phyloP scores from a whole-genome alignment of 2,888 invertebrate genomes.

The Aspidiotus destructor region DNA sequence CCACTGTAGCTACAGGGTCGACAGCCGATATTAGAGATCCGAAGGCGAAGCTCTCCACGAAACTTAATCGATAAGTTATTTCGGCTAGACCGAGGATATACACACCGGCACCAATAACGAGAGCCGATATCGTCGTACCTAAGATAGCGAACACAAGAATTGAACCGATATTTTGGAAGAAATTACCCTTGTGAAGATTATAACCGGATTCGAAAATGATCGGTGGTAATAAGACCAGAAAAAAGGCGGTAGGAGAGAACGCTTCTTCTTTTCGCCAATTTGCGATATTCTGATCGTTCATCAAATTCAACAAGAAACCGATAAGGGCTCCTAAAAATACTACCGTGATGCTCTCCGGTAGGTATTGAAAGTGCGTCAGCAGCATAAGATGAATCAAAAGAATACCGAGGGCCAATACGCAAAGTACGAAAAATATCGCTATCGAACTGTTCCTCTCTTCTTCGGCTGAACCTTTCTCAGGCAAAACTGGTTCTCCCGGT shows the following conservation, averaged over 20 bases:
- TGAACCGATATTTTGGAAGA: constrained; percentile 94
- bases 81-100: constrained; percentile 86
- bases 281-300: constrained; percentile 78
- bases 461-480: constrained; percentile 83
- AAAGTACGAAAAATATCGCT: constrained; percentile 95
- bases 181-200: constrained; percentile 94
- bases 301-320: constrained; percentile 78
- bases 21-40: constrained; percentile 97
- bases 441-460: constrained; percentile 93
- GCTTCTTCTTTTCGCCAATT: constrained; percentile 97
- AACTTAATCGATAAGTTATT: constrained; percentile 81
- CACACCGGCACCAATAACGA: constrained; percentile 92
- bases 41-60: constrained; percentile 97
- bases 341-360: constrained; percentile 95
- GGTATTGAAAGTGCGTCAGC: constrained; percentile 88
- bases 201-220: constrained; percentile 99
- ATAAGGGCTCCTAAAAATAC: constrained; percentile 89
- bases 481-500: constrained; percentile 64
- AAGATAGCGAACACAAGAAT: constrained; percentile 95
- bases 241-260: constrained; percentile 96
- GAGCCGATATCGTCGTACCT: constrained; percentile 92
- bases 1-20: constrained; percentile 97
- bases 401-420: constrained; percentile 88
- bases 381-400: constrained; percentile 88
- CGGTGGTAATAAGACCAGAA: constrained; percentile 89